These are phyloP conservation scores for Pan troglodytes DNA, from an alignment of 2,113 vertebrate genomes.

Conservation along the genomic window NHGRI_mPanTro3-v2.1_pri NC_072417.2:87793001-87793500, in stretches of 20 bases:
- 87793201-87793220: conserved; percentile 80
- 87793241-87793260: conserved; percentile 81
- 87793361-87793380: background rate
- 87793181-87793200: conserved; percentile 89
- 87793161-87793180: conserved; percentile 87
- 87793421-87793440: background rate
- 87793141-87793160: conserved; percentile 44
- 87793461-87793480: background rate
- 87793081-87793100: background rate
- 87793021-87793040: background rate
- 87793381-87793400: background rate
- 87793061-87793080: background rate
- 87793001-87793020: background rate
- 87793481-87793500: background rate
- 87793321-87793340: background rate
- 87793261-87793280: conserved; percentile 71
- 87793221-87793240: conserved; percentile 67
- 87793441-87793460: no score
- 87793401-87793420: background rate
- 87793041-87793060: background rate
- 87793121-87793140: conserved; percentile 75
- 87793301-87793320: background rate
- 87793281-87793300: conserved; percentile 41
- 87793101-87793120: conserved; percentile 74
- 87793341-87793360: background rate